phyloP scores from a whole-genome alignment of 2,797 vertebrate genomes.

The Sternarchorhynchus goeldii region DNA sequence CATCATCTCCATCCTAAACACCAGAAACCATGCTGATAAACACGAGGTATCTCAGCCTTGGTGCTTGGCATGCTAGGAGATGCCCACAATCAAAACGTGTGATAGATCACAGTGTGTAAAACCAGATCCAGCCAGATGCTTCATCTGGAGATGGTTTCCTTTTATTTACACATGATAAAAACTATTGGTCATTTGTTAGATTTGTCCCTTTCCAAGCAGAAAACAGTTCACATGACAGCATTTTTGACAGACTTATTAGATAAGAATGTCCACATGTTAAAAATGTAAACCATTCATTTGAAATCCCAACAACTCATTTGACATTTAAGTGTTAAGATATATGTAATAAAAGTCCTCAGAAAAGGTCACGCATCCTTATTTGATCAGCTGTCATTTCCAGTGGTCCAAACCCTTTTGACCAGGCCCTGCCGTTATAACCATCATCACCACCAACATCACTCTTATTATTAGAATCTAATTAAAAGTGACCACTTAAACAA shows the following conservation, averaged over 20 bases:
- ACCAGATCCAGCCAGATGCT: neutral
- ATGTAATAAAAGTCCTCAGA: constrained; percentile 27
- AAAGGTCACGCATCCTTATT: constrained; percentile 48
- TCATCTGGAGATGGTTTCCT: too few species aligned
- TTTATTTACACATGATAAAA: too few species aligned
- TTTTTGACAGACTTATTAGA: too few species aligned
- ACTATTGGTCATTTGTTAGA: too few species aligned
- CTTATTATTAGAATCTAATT: constrained; percentile 1
- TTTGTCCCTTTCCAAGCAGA: too few species aligned
- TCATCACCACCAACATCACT: neutral
- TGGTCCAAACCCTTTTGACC: constrained; percentile 23
- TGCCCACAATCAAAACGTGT: neutral
- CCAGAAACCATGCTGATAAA: neutral
- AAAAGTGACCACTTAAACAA: neutral
- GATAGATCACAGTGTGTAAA: neutral
- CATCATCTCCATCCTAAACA: neutral
- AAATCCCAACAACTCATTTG: constrained; percentile 30
- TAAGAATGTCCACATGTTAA: neutral
- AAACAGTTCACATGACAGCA: too few species aligned
- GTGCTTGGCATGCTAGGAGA: neutral
- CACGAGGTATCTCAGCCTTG: neutral
- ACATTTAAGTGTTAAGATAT: constrained; percentile 19
- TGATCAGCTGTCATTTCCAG: constrained; percentile 49
- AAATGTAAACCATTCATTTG: neutral
- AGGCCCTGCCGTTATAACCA: constrained; percentile 4